Evolutionary conservation across 2,113 vertebrate species (phyloP).

Genomic region (Cephalophus harveyi): DNA sequence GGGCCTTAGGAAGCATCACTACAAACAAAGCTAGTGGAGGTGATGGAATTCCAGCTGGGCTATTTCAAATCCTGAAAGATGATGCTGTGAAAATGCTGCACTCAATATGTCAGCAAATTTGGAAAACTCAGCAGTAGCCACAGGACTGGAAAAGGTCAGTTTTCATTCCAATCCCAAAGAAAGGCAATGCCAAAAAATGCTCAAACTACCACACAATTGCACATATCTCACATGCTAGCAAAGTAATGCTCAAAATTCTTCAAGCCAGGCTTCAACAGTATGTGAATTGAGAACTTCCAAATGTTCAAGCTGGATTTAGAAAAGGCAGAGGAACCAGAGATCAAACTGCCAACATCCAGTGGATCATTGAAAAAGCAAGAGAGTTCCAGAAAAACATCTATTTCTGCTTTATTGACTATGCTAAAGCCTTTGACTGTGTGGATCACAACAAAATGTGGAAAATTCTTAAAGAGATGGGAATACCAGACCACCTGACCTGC

Average conservation of each 20-base stretch:
- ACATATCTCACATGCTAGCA: background rate
- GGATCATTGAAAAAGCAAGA: background rate
- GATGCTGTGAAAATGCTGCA: background rate
- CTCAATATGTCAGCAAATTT: background rate
- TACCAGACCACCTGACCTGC: background rate
- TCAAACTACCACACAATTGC: background rate
- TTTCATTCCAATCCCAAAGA: background rate
- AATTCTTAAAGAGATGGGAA: background rate
- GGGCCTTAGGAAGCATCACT: background rate
- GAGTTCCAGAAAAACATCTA: background rate
- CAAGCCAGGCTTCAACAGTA: background rate
- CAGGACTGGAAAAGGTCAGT: background rate
- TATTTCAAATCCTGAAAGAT: background rate
- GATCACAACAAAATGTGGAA: background rate
- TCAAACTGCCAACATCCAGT: background rate
- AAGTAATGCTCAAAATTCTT: background rate
- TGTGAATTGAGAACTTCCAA: background rate
- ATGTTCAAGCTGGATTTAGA: background rate
- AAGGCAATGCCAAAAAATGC: background rate
- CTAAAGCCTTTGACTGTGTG: background rate
- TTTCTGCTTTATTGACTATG: background rate
- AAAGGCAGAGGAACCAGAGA: background rate
- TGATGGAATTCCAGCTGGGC: background rate
- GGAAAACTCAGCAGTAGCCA: background rate
- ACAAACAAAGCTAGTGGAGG: background rate